Conservation (phyloP, 2,888 invertebrate species). For the Drosophila borealis region DNA sequence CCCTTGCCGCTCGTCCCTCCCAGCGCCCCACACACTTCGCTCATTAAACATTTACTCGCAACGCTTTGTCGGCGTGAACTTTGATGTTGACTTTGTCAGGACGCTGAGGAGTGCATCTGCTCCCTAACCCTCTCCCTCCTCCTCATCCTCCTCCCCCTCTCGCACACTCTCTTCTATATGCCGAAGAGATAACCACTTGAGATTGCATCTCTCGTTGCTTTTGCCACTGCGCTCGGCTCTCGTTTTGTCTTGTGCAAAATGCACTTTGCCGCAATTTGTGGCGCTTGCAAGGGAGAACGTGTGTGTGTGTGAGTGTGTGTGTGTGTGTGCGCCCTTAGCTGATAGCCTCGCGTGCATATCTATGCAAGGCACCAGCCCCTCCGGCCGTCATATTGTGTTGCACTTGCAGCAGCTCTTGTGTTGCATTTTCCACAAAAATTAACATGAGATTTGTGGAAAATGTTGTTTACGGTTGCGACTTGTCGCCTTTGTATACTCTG, state of each 20-base stretch:
- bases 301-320: slow-evolving; percentile 5
- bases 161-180: slow-evolving; percentile 25
- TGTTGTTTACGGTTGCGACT: slow-evolving; percentile 30
- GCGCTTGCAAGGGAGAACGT: slow-evolving; percentile 37
- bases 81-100: slow-evolving; percentile 77
- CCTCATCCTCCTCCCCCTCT: not conserved
- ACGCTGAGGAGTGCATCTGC: slow-evolving; percentile 21
- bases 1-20: no score
- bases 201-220: slow-evolving; percentile 69
- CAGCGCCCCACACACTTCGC: slow-evolving; percentile 35
- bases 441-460: slow-evolving; percentile 55
- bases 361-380: slow-evolving; percentile 24
- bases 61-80: slow-evolving; percentile 82
- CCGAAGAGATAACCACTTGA: slow-evolving; percentile 79
- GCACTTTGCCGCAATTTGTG: slow-evolving; percentile 76
- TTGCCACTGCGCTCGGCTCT: slow-evolving; percentile 22
- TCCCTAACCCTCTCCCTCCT: not conserved
- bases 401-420: slow-evolving; percentile 29
- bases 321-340: slow-evolving; percentile 18
- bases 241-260: slow-evolving; percentile 69
- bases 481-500: slow-evolving; percentile 15
- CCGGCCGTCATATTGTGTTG: slow-evolving; percentile 27
- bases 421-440: slow-evolving; percentile 54
- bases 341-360: slow-evolving; percentile 26
- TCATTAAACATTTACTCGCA: slow-evolving; percentile 80